A percentile compares a stretch with the other conserved stretches of the same genome.
Conservation (phyloP, 2,113 vertebrate genomes). For the Azemiops feae region DNA sequence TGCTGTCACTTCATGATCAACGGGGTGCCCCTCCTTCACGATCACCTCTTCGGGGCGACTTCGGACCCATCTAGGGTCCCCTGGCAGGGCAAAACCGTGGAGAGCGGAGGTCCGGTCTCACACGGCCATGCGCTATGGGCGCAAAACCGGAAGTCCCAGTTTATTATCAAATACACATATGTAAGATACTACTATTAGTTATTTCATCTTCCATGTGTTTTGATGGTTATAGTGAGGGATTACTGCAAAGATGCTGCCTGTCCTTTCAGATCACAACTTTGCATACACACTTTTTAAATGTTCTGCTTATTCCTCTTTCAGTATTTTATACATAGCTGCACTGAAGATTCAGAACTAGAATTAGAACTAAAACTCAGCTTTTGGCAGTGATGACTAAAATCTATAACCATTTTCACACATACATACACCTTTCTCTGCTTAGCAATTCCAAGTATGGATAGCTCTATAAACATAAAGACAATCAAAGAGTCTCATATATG, state of each 20-base stretch:
- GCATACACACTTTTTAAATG: neutral
- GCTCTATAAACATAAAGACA: neutral
- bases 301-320: neutral
- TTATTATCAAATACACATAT: neutral
- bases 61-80: too few species aligned
- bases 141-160: too few species aligned
- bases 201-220: neutral
- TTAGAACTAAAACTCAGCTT: neutral
- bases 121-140: too few species aligned
- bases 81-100: too few species aligned
- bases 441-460: neutral
- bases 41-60: too few species aligned
- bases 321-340: neutral
- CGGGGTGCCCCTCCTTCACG: too few species aligned
- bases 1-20: too few species aligned
- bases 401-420: neutral
- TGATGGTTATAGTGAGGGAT: neutral
- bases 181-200: too few species aligned
- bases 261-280: neutral
- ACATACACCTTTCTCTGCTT: neutral
- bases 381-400: neutral
- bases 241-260: neutral
- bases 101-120: too few species aligned
- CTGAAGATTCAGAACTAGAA: neutral
- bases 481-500: neutral